Percentiles rank a stretch among this genome's conserved stretches.
These are phyloP conservation scores for Anguilla anguilla DNA, from an alignment of 2,797 vertebrate genomes.

Conservation along the genomic window DNA sequence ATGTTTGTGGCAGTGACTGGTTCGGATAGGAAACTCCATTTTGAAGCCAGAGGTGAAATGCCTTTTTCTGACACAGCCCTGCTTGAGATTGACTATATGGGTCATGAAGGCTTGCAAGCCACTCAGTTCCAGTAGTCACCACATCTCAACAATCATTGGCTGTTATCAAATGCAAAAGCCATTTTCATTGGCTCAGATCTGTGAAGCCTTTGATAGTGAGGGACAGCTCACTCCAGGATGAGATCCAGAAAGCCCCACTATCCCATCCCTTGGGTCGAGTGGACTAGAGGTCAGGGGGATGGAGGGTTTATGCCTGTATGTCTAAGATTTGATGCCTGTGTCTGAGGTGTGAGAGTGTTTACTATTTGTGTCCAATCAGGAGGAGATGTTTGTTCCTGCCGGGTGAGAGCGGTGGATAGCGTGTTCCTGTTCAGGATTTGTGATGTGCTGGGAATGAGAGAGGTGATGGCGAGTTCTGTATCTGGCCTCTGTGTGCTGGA, in stretches of 20 bases:
- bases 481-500: neutral
- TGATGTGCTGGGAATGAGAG: neutral
- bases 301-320: neutral
- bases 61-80: neutral
- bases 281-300: neutral
- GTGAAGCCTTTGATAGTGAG: neutral
- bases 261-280: neutral
- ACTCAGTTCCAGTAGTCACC: neutral
- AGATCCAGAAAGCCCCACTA: neutral
- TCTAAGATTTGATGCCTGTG: neutral
- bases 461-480: neutral
- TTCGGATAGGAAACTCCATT: neutral
- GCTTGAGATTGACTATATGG: neutral
- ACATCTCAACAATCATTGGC: neutral
- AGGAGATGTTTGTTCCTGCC: neutral
- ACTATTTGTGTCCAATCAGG: neutral
- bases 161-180: neutral
- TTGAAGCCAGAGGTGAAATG: slow-evolving; percentile 5
- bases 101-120: neutral
- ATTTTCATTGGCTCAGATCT: neutral
- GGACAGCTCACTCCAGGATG: neutral
- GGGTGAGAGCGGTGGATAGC: neutral
- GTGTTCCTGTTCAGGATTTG: neutral
- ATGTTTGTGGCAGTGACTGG: neutral
- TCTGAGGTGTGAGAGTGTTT: slow-evolving; percentile 2